Evolutionary conservation across 2,888 invertebrate genomes (phyloP).

Genomic region (Deroplatys truncata): DNA sequence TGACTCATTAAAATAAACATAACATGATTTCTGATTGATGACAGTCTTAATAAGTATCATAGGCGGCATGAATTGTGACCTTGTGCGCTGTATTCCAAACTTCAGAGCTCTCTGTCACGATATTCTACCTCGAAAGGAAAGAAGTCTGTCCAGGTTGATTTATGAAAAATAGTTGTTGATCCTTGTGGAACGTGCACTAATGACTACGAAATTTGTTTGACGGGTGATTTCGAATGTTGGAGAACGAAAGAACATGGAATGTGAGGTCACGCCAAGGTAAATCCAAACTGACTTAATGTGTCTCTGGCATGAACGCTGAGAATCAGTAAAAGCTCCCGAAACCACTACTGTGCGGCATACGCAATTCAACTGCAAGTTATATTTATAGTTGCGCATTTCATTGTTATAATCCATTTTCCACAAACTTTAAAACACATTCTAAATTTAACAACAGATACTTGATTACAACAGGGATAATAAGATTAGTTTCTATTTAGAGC

Average conservation of each 20-base stretch:
- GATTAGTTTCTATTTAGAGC: no score
- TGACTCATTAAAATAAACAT: no score
- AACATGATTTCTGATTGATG: no score
- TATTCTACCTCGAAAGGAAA: background rate
- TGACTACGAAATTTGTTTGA: constrained; percentile 14
- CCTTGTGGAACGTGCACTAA: background rate
- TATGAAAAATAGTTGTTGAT: background rate
- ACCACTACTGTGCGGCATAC: background rate
- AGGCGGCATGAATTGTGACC: background rate
- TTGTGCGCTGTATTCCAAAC: background rate
- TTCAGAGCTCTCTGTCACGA: background rate
- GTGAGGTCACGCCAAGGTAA: constrained; percentile 2
- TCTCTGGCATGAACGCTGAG: constrained; percentile 7
- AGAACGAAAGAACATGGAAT: background rate
- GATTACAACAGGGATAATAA: no score
- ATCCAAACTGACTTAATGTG: constrained; percentile 1
- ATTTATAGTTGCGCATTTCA: no score
- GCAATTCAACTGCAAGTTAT: background rate
- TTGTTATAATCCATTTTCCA: no score
- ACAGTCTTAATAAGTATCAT: background rate
- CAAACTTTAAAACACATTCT: no score
- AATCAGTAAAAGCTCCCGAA: background rate
- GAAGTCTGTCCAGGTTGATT: background rate
- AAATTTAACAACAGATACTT: no score
- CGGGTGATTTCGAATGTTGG: background rate